Conservation (phyloP, 2,113 vertebrate genomes). For the Paedocypris sp. region DNA sequence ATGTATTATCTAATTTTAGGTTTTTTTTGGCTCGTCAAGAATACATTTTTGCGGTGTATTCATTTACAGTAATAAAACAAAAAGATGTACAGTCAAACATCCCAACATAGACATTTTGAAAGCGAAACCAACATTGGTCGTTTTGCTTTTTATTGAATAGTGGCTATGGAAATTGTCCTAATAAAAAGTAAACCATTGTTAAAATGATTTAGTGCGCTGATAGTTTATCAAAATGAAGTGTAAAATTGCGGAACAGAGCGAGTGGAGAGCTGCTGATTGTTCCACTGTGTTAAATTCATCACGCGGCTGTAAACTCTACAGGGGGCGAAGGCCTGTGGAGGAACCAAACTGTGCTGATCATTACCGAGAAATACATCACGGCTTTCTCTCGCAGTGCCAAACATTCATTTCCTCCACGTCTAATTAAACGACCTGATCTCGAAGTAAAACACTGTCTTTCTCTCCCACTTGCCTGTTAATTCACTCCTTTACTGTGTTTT, state of each 20-base stretch:
- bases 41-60: too few relatives aligned
- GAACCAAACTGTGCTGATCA: conserved; percentile 11
- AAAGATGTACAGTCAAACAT: too few relatives aligned
- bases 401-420: not conserved
- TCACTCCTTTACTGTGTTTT: not conserved
- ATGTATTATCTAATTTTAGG: too few relatives aligned
- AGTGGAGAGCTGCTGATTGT: conserved; percentile 14
- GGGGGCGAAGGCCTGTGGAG: not conserved
- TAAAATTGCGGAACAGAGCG: conserved; percentile 12
- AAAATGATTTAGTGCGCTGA: conserved; percentile 12
- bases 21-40: too few relatives aligned
- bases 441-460: not conserved
- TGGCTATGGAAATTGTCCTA: not conserved
- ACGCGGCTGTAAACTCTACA: conserved; percentile 4
- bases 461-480: not conserved
- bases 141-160: not conserved
- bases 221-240: not conserved
- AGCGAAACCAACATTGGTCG: too few relatives aligned
- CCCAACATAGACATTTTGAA: too few relatives aligned
- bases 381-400: not conserved
- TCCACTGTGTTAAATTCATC: conserved; percentile 17
- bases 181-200: not conserved
- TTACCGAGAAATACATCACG: conserved; percentile 3
- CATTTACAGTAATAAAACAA: too few relatives aligned
- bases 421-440: conserved; percentile 10